These are phyloP conservation scores for Plectrocnemia conspersa DNA, from an alignment of 1,140 invertebrate genomes.

Conservation along the genomic window DNA sequence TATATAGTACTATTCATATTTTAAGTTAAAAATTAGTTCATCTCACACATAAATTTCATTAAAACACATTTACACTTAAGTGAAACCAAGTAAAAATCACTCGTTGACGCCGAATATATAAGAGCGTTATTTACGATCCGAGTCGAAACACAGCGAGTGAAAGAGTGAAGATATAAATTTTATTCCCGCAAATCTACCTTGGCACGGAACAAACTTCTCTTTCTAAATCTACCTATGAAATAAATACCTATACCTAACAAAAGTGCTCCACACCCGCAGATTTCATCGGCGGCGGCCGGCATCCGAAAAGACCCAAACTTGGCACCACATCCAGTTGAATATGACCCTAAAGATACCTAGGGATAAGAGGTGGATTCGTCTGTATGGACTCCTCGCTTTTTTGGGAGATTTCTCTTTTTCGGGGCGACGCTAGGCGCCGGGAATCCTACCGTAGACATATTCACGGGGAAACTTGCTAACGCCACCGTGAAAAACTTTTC, in stretches of 20 bases:
- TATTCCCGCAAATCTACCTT: constrained; percentile 12
- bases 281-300: constrained; percentile 24
- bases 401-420: constrained; percentile 33
- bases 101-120: no score
- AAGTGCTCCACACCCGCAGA: constrained; percentile 33
- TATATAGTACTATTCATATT: no score
- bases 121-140: no score
- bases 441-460: constrained; percentile 37
- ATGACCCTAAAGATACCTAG: not conserved
- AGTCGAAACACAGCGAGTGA: no score
- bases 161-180: no score
- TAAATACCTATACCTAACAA: constrained; percentile 36
- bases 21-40: no score
- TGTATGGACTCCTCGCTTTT: constrained; percentile 18
- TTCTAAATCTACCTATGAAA: constrained; percentile 36
- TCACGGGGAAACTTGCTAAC: constrained; percentile 36
- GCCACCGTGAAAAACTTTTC: constrained; percentile 36
- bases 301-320: constrained; percentile 11
- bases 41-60: no score
- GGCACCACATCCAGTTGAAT: not conserved
- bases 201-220: constrained; percentile 30
- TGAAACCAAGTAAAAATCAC: no score
- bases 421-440: constrained; percentile 33
- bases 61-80: no score
- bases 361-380: constrained; percentile 9